Evolutionary conservation across 2,888 invertebrate genomes (phyloP), one percentile per base, ranked within the genome.

Genomic region (Scelioninae gen. 1): DNA sequence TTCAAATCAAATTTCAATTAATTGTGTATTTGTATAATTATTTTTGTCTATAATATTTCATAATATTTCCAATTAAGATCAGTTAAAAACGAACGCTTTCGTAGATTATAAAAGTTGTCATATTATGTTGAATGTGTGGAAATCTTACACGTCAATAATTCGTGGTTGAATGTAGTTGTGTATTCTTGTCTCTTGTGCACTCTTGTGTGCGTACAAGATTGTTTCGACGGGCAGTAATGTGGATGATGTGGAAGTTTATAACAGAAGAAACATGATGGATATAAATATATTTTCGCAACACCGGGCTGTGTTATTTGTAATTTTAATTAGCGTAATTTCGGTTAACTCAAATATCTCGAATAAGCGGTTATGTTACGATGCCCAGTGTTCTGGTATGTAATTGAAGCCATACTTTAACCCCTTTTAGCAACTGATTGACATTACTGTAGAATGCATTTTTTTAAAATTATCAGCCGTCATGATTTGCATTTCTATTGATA

Each of bases 351-450:
- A 65, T 38, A 93, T 95, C 88, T 95, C 96, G 71, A 94, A 96
- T 90, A 94, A 95, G 92, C 94, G 95, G 88, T 93, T 94, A 89
- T 96, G 96, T 94, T 95, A 93, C 87, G 95, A 96, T 93, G 92
- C 93, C 91, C 92, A 94, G 90, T 96, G 96, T 92, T 94, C 94
- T 92, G 94, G 96, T 96, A 85, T 93, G 96, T 96, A 89, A 88
- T 84, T 90, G 90, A 91, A 91, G 90, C 90, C 89, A 89, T 91
- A 90, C 89, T 89, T 90, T 89, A 85, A 77, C 82, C 84, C 84
- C 81, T 82, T 87, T 83, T 79, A 76, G 43, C 66, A 83, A 92
- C 92, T 91, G 71, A 87, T 85, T 86, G 83, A 82, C 80, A 86
- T 84, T 82, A 77, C 77, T 74, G 75, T 85, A 65, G 78, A 81